These are phyloP conservation scores for Synchiropus splendidus DNA, from an alignment of 2,113 vertebrate species.

Conservation along the genomic window DNA sequence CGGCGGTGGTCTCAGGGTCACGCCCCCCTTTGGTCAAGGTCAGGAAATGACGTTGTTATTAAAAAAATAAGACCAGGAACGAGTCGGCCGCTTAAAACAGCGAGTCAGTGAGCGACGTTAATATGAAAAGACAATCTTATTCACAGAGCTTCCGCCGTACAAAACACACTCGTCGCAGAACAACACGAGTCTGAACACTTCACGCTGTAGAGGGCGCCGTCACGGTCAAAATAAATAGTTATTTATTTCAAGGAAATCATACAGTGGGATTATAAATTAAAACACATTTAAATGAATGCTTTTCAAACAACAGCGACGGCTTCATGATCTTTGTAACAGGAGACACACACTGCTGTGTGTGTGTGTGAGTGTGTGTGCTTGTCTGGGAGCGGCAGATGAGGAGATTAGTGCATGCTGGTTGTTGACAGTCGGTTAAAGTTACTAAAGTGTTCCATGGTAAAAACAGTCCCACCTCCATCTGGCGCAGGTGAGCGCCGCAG, in stretches of 20 bases:
- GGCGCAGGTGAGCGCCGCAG: no score
- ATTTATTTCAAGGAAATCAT: conserved; percentile 21
- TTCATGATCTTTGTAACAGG: conserved; percentile 49
- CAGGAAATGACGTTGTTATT: conserved; percentile 51
- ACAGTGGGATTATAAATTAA: conserved; percentile 69
- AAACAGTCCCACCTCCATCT: no score
- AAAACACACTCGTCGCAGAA: no score
- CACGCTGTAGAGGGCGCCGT: no score
- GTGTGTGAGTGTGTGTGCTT: conserved; percentile 24
- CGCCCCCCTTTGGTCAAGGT: conserved; percentile 61
- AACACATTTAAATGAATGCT: conserved; percentile 59
- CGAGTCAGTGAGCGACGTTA: no score
- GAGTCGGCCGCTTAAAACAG: no score
- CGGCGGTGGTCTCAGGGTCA: conserved; percentile 49
- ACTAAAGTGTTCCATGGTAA: no score
- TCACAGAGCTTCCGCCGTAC: no score
- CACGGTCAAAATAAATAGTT: background rate
- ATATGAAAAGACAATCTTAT: no score
- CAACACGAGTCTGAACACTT: no score
- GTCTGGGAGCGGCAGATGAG: conserved; percentile 37
- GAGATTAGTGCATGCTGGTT: conserved; percentile 59
- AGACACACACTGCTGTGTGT: conserved; percentile 21
- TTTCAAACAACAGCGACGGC: conserved; percentile 65
- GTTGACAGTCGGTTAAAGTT: conserved; percentile 3
- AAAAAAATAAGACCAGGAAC: no score